Percentiles rank a stretch among this genome's conserved stretches.
Evolutionary conservation across 30 jellyfish, hydroid and myxozoan genomes (phyloP).

Genomic region (Mastigias papua): DNA sequence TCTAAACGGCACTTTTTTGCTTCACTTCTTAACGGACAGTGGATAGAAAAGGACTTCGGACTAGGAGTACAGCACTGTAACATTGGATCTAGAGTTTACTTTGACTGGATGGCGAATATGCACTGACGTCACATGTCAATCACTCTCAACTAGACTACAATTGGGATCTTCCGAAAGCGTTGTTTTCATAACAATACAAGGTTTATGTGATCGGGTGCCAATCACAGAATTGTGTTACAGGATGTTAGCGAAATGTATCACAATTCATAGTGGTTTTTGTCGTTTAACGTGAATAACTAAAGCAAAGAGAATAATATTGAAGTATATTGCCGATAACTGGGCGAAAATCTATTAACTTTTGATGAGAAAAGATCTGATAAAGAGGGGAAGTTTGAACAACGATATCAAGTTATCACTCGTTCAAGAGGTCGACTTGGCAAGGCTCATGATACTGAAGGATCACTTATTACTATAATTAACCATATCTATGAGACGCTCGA

Average conservation of each 20-base stretch:
- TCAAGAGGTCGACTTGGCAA: constrained; percentile 10
- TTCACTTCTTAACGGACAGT: too few species aligned
- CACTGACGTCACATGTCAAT: constrained; percentile 42
- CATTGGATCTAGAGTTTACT: not conserved
- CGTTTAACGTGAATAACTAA: not conserved
- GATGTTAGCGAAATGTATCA: constrained; percentile 60
- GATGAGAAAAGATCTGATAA: not conserved
- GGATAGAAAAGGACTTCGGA: too few species aligned
- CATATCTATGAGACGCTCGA: not conserved
- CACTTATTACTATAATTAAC: not conserved
- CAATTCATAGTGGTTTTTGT: constrained; percentile 27
- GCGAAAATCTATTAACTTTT: not conserved
- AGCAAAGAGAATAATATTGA: not conserved
- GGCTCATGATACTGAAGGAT: not conserved
- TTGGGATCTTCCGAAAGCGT: constrained; percentile 43
- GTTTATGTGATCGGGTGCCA: constrained; percentile 67
- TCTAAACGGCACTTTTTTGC: too few species aligned
- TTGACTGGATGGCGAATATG: not conserved
- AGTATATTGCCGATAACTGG: not conserved
- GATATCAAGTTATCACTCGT: constrained; percentile 43
- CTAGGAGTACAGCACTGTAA: too few species aligned
- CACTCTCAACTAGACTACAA: constrained; percentile 36
- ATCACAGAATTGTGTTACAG: constrained; percentile 57
- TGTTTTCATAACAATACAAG: constrained; percentile 62
- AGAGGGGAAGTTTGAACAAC: not conserved